A percentile compares a stretch with the other conserved stretches of the same genome.
phyloP scores from a whole-genome alignment of 2,113 vertebrate genomes.

The Phaetusa simplex region DNA sequence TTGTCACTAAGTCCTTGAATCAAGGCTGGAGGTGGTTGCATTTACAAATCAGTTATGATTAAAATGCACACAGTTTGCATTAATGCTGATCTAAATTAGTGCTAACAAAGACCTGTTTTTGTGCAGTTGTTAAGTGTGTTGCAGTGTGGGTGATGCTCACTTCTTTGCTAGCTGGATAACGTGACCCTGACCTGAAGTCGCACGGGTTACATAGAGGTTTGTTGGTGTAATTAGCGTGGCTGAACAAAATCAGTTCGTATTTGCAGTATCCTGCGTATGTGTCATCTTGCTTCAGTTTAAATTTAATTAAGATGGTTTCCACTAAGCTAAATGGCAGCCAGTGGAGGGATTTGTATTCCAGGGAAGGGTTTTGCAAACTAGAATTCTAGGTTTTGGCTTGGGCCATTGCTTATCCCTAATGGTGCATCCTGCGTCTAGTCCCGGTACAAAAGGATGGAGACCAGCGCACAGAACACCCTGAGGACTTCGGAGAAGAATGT shows the following conservation, averaged over 20 bases:
- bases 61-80: neutral
- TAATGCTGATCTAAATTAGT: neutral
- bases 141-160: neutral
- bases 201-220: fast-evolving
- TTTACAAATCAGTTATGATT: neutral
- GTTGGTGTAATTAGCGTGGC: neutral
- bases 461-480: conserved; percentile 55
- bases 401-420: neutral
- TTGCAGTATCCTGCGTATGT: fast-evolving
- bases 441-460: conserved; percentile 71
- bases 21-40: neutral
- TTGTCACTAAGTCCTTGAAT: neutral
- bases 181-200: fast-evolving
- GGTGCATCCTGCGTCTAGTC: conserved; percentile 5
- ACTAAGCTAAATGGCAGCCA: neutral
- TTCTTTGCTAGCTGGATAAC: neutral
- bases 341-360: fast-evolving
- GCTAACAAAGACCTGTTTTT: neutral
- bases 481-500: conserved; percentile 74
- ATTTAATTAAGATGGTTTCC: neutral
- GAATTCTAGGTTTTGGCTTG: neutral
- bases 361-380: neutral
- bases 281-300: neutral
- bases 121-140: neutral
- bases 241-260: fast-evolving